phyloP scores from a whole-genome alignment of 1,140 invertebrate genomes.

The Melitaea cinxia region DNA sequence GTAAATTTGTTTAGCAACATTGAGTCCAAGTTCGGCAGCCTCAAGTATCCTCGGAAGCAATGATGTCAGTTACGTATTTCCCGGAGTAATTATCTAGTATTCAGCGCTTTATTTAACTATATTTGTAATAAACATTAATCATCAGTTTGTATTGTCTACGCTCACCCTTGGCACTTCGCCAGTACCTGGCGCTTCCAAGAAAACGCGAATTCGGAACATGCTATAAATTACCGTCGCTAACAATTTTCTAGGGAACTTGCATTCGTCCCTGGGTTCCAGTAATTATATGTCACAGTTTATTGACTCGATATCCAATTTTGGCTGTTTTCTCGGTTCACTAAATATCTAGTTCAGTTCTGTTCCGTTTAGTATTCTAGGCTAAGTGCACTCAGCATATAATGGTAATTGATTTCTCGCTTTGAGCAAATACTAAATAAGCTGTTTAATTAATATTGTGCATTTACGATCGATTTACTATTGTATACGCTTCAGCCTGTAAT shows the following conservation, averaged over 20 bases:
- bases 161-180: slow-evolving; percentile 37
- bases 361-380: slow-evolving; percentile 6
- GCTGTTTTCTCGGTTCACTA: slow-evolving; percentile 15
- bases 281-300: slow-evolving; percentile 35
- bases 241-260: slow-evolving; percentile 48
- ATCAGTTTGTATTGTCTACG: slow-evolving; percentile 31
- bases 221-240: slow-evolving; percentile 45
- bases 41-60: background rate
- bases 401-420: background rate
- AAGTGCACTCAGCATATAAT: background rate
- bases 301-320: slow-evolving; percentile 35
- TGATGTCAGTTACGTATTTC: slow-evolving; percentile 13
- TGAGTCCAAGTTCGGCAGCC: no score
- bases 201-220: slow-evolving; percentile 38
- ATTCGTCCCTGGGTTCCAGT: slow-evolving; percentile 21
- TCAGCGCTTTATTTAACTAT: slow-evolving; percentile 13
- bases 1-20: no score
- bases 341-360: slow-evolving; percentile 19
- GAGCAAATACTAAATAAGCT: no score
- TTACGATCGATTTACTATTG: no score
- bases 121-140: slow-evolving; percentile 27
- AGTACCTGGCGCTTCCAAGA: slow-evolving; percentile 42
- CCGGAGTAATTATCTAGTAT: background rate
- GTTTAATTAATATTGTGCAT: no score
- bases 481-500: no score